Evolutionary conservation across 1,140 invertebrate genomes (phyloP), one percentile per base, ranked within the genome.

Genomic region (Drosophila rufa): DNA sequence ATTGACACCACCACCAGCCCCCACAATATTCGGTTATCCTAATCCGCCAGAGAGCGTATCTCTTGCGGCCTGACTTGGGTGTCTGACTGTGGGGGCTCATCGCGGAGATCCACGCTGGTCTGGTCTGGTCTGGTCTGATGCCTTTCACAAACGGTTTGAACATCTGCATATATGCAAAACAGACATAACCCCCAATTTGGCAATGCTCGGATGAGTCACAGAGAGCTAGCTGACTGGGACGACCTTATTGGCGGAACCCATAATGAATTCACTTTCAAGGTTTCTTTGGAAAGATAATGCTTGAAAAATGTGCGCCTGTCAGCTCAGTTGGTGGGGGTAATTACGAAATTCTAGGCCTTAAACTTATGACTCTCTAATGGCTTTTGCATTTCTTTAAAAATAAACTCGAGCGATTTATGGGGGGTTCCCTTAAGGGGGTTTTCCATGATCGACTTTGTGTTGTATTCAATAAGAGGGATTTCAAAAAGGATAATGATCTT

Each of bases 111-210:
- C 15, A 17, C 19, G 14, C 7, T 25, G 17, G 51, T 38, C 33
- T 53, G 27, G 50, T 2, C 36, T 19, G 43, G 25, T 33, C 61
- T 27, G 22, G 48, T 67, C 73, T 73, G 64, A 50, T 81, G 75
- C 82, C 83, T 86, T 87, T 85, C 82, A 85, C 82, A 79, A 82
- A 68, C 19, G n/a, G 45, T 36, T 36, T 33, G 48, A 55, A 53
- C 36, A 71, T 62, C 69, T 50, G 43, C 57, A 57, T 57, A 65
- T 56, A 67, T 57, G 60, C 69, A 55, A 43, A 66, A 9, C 9
- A 76, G 73, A 43, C 60, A 53, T 75, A 48, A 12, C 50, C 73
- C 40, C 60, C 43, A 75, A 71, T 73, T 73, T 73, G 68, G 67
- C 69, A 73, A 73, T 73, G 69, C 66, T 22, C 69, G 19, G 69